Conservation (phyloP, 1,140 invertebrate species). For the Drosophila subobscura region DNA sequence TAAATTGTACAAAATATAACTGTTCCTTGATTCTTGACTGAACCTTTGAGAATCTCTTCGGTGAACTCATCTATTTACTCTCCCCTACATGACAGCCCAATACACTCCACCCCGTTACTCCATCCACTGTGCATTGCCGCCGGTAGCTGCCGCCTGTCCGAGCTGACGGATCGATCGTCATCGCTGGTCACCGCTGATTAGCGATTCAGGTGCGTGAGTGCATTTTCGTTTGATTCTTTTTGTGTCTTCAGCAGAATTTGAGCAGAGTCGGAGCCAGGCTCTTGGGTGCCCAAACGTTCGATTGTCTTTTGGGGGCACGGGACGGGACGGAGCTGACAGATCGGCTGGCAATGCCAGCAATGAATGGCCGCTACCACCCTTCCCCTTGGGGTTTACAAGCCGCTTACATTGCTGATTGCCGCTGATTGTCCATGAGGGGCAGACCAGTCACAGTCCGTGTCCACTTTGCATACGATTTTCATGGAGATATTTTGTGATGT, state of each 20-base stretch:
- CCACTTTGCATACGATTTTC: slow-evolving; percentile 17
- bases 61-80: background rate
- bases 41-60: no score
- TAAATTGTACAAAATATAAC: no score
- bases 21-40: no score
- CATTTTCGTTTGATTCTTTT: slow-evolving; percentile 58
- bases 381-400: slow-evolving; percentile 30
- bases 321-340: slow-evolving; percentile 52
- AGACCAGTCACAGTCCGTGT: slow-evolving; percentile 21
- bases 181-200: slow-evolving; percentile 56
- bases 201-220: slow-evolving; percentile 78
- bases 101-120: slow-evolving; percentile 1
- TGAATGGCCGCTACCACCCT: background rate
- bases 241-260: slow-evolving; percentile 68
- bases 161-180: slow-evolving; percentile 42
- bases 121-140: slow-evolving; percentile 54
- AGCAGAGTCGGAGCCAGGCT: slow-evolving; percentile 48
- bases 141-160: slow-evolving; percentile 49
- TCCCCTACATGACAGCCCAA: background rate
- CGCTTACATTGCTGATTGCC: slow-evolving; percentile 58
- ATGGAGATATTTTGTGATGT: slow-evolving; percentile 33
- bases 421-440: slow-evolving; percentile 54
- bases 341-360: slow-evolving; percentile 53
- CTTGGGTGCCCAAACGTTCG: slow-evolving; percentile 50
- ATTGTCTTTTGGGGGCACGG: slow-evolving; percentile 28